phyloP scores from a whole-genome alignment of 2,113 vertebrate genomes.

The Poecile atricapillus region DNA sequence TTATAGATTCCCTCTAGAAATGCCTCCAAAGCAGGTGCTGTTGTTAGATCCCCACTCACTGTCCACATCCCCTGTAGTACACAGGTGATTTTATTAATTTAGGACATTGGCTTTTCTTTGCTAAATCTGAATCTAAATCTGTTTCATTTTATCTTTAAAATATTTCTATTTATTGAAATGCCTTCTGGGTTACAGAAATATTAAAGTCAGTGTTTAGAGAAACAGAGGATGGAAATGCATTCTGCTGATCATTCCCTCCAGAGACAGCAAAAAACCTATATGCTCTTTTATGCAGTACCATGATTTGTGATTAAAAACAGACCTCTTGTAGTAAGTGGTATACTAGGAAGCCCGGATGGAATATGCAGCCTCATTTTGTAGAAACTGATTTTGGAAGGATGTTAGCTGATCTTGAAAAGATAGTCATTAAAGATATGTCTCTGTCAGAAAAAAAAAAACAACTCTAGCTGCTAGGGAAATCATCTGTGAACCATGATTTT shows the following conservation, averaged over 20 bases:
- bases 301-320: neutral
- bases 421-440: neutral
- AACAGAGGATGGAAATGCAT: neutral
- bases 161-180: neutral
- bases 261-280: neutral
- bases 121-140: neutral
- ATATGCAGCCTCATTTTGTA: neutral
- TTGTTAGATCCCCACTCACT: neutral
- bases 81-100: neutral
- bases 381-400: neutral
- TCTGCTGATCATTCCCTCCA: neutral
- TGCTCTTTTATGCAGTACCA: neutral
- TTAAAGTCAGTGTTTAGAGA: neutral
- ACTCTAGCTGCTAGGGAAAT: neutral
- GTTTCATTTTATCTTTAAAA: neutral
- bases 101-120: neutral
- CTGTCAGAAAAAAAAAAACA: neutral
- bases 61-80: neutral
- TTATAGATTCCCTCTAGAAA: neutral
- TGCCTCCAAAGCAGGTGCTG: neutral
- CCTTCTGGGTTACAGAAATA: neutral
- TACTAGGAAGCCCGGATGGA: neutral
- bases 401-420: neutral
- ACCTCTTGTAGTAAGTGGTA: neutral
- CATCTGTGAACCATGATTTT: neutral